Percentiles rank a stretch among this genome's conserved stretches.
phyloP scores from a whole-genome alignment of 2,888 invertebrate species.

The Conus canariensis region DNA sequence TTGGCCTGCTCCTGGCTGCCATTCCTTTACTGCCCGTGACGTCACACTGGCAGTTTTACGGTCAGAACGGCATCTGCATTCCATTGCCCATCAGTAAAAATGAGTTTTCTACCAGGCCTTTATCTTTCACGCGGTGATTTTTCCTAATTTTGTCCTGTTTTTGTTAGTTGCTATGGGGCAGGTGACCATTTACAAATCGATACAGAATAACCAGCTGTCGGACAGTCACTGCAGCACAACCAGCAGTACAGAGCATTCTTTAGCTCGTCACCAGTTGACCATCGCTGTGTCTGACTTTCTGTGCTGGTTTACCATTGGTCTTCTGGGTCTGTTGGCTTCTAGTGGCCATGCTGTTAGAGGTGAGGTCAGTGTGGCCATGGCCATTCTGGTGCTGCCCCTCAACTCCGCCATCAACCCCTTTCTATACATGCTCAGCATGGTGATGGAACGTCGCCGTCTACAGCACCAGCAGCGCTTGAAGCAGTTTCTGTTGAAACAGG shows the following conservation, averaged over 20 bases:
- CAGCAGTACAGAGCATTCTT: not conserved
- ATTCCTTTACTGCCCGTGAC: constrained; percentile 67
- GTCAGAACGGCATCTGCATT: constrained; percentile 72
- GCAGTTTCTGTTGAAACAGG: not conserved
- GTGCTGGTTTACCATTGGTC: not conserved
- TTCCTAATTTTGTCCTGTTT: constrained; percentile 71
- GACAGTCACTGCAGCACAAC: constrained; percentile 20
- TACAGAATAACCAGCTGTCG: not conserved
- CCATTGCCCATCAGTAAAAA: constrained; percentile 74
- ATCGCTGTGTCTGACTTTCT: not conserved
- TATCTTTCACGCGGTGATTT: constrained; percentile 71
- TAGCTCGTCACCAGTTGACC: not conserved
- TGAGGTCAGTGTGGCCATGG: not conserved
- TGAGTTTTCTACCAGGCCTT: constrained; percentile 75
- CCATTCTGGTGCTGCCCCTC: not conserved
- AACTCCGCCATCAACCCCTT: not conserved
- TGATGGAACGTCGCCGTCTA: not conserved
- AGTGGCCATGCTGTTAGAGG: not conserved
- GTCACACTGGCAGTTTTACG: constrained; percentile 64
- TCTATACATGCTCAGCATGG: not conserved
- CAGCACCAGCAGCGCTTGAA: not conserved
- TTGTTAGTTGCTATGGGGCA: constrained; percentile 72
- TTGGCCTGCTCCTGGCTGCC: constrained; percentile 64
- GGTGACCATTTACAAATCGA: constrained; percentile 70
- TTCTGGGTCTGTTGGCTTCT: not conserved